These are phyloP conservation scores for Zonotrichia leucophrys DNA, from an alignment of 2,113 vertebrate species.

Conservation along the genomic window DNA sequence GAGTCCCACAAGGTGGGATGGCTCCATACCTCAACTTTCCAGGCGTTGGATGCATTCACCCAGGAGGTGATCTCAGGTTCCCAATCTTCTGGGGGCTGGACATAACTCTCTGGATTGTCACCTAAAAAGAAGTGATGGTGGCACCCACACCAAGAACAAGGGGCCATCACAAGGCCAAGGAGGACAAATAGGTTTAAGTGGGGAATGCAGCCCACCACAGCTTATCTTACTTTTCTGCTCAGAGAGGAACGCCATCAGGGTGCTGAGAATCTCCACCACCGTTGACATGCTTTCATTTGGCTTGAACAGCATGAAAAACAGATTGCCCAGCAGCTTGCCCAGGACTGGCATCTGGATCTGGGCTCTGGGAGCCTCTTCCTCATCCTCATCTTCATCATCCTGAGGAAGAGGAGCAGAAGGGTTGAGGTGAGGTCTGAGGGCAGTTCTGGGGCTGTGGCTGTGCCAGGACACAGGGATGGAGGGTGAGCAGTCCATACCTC, in stretches of 20 bases:
- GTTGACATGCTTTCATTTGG: accelerated
- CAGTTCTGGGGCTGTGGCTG: neutral
- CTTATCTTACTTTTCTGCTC: neutral
- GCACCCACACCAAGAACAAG: too few species aligned
- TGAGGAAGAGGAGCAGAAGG: neutral
- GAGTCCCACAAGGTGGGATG: neutral
- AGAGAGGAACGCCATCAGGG: neutral
- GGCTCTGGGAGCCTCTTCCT: accelerated
- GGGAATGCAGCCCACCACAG: neutral
- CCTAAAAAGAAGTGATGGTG: neutral
- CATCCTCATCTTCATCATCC: neutral
- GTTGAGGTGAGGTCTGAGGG: neutral
- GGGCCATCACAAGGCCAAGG: neutral
- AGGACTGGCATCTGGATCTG: neutral
- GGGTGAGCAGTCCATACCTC: neutral
- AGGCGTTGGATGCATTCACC: neutral
- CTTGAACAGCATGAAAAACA: neutral
- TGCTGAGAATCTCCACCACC: neutral
- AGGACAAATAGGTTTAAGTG: neutral
- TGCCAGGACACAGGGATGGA: neutral
- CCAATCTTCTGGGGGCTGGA: too few species aligned
- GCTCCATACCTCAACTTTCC: neutral
- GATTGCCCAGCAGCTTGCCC: neutral
- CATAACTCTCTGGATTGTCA: too few species aligned
- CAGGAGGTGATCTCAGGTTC: neutral